Evolutionary conservation across 2,113 vertebrate species (phyloP).

Genomic region (Silurus asotus): DNA sequence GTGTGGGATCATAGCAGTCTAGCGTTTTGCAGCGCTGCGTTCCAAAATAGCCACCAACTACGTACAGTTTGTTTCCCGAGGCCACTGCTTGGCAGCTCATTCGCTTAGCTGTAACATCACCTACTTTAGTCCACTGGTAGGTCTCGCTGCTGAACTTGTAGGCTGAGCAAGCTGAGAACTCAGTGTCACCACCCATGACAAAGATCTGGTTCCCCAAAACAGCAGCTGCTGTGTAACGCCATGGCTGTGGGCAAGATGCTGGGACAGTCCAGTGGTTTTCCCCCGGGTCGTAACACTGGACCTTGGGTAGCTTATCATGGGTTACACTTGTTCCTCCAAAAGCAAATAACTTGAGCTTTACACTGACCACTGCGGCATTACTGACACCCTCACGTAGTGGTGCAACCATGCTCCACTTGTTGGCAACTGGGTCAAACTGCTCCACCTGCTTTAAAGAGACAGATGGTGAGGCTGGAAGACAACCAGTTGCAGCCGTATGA

Average conservation of each 20-base stretch:
- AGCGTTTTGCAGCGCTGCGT: constrained; percentile 83
- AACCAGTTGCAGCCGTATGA: constrained; percentile 79
- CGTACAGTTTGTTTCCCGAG: constrained; percentile 82
- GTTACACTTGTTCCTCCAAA: constrained; percentile 82
- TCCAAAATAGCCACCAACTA: constrained; percentile 84
- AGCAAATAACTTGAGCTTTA: constrained; percentile 81
- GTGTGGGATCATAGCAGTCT: constrained; percentile 81
- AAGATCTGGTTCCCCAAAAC: constrained; percentile 81
- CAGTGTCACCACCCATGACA: constrained; percentile 81
- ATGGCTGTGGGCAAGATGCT: constrained; percentile 79
- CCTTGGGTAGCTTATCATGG: constrained; percentile 80
- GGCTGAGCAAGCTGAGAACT: constrained; percentile 82
- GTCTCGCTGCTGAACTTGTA: constrained; percentile 83
- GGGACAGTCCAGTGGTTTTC: constrained; percentile 82
- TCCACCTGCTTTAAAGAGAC: constrained; percentile 84
- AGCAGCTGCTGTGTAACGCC: constrained; percentile 82
- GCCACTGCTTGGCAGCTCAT: constrained; percentile 85
- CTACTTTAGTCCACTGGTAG: constrained; percentile 84
- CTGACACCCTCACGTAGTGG: constrained; percentile 81
- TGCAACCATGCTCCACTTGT: constrained; percentile 84
- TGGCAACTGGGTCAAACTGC: constrained; percentile 79
- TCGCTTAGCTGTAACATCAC: constrained; percentile 79
- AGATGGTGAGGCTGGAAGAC: constrained; percentile 80
- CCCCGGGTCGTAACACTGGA: constrained; percentile 81
- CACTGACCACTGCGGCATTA: constrained; percentile 82